Evolutionary conservation across 2,113 vertebrate genomes (phyloP), one percentile per base, ranked within the genome.

Genomic region (Oceanites oceanicus): DNA sequence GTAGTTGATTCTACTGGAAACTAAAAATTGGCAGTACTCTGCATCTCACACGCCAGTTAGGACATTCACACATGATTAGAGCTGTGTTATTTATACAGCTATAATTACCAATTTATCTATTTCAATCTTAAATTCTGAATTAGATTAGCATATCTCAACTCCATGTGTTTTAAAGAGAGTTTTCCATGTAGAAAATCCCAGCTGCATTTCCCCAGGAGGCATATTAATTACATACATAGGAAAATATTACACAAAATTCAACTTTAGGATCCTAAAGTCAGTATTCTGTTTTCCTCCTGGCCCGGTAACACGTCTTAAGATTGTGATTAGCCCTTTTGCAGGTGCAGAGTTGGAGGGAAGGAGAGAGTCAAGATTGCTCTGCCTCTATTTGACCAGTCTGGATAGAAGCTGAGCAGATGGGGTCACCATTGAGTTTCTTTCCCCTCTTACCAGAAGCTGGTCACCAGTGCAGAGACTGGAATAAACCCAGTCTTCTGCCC

Each of bases 61-160:
- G 53, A 66, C 50, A 66, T 82, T 78, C 53, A 85, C 44, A 53
- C n/a, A 56, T 7, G 6, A 93, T 79, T 76, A 80, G 55, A 79
- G 32, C 13, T 58, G 8, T 45, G 42, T 82, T 92, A 92, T 77
- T 90, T 95, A 90, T 86, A 76, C 21, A 77, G 42, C 45, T 78
- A 73, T 85, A 95, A 96, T 92, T 89, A 86, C 53, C 53, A 87
- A 49, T 32, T 81, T 89, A 87, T 68, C 66, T 89, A 82, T 86
- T 92, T 90, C 70, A 85, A 49, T 38, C 36, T 56, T 78, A 91
- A 74, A 91, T 53, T 80, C 61, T 89, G 70, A 86, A 92, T 87
- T 91, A 91, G 72, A 92, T 86, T 86, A 92, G 17, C 22, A 25
- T 92, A 93, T 82, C 40, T 94, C 53, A 79, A 53, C 13, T 58